A percentile compares a stretch with the other conserved stretches of the same genome.
phyloP scores from a whole-genome alignment of 2,888 invertebrate species.

The Pantelozetes paolii region DNA sequence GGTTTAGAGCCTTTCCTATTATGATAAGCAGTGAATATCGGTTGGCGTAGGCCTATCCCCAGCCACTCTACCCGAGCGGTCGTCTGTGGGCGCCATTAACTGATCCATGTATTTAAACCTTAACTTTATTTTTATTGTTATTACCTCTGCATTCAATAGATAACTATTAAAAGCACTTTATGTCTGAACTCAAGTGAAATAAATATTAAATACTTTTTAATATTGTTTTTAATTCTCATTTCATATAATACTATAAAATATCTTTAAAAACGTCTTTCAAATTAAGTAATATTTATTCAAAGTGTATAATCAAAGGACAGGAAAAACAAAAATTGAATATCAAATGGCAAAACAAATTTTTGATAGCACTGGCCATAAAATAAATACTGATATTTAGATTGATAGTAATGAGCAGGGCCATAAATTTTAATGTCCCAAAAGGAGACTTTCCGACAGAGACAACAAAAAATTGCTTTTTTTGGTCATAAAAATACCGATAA shows the following conservation, averaged over 20 bases:
- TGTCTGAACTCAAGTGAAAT: neutral
- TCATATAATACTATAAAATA: neutral
- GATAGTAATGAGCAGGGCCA: constrained; percentile 10
- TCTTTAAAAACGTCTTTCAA: neutral
- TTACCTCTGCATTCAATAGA: neutral
- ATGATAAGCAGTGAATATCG: neutral
- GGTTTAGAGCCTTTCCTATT: neutral
- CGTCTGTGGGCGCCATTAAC: constrained; percentile 19
- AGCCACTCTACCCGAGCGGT: neutral
- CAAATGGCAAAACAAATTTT: constrained; percentile 11
- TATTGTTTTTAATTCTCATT: neutral
- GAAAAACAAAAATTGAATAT: neutral
- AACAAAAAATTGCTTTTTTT: neutral
- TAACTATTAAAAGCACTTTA: neutral
- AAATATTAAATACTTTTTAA: neutral
- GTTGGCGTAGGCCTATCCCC: neutral
- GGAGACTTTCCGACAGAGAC: neutral
- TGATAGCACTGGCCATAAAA: constrained; percentile 15
- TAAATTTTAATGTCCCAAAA: constrained; percentile 14
- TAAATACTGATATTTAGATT: constrained; percentile 18
- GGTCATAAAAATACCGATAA: constrained; percentile 5
- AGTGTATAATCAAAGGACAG: neutral
- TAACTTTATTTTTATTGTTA: constrained; percentile 4
- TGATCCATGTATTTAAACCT: neutral
- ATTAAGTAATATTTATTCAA: constrained; percentile 26